A percentile compares a stretch with the other conserved stretches of the same genome.
These are phyloP conservation scores for Parasteatoda tepidariorum DNA, from an alignment of 1,140 invertebrate genomes.

Conservation along the genomic window DNA sequence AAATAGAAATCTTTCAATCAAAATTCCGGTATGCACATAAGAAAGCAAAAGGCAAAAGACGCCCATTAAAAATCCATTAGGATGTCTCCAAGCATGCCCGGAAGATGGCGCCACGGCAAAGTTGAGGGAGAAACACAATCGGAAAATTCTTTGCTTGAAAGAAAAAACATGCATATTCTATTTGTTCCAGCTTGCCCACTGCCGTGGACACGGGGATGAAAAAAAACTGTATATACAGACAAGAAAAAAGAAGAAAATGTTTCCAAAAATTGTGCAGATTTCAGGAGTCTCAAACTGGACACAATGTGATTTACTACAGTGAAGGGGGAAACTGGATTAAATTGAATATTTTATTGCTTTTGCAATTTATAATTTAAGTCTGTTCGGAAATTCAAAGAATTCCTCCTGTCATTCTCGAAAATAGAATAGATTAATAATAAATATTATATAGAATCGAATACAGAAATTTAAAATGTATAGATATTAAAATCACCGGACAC, in stretches of 20 bases:
- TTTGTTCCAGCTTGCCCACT: conserved; percentile 22
- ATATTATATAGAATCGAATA: too few species aligned
- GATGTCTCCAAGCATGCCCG: background rate
- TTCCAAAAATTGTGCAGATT: too few species aligned
- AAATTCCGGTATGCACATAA: background rate
- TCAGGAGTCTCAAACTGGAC: conserved; percentile 3
- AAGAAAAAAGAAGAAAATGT: too few species aligned
- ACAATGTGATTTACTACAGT: background rate
- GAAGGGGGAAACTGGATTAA: conserved; percentile 1
- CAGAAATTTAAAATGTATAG: too few species aligned
- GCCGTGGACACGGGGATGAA: background rate
- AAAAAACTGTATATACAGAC: too few species aligned
- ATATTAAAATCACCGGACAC: too few species aligned
- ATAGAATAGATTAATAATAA: too few species aligned
- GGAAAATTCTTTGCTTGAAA: background rate
- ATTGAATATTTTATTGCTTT: conserved; percentile 48
- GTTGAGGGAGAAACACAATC: background rate
- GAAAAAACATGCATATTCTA: conserved; percentile 53
- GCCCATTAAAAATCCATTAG: conserved; percentile 60
- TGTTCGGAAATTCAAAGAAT: background rate
- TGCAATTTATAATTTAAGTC: background rate
- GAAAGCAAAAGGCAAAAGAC: background rate
- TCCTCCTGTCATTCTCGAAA: too few species aligned
- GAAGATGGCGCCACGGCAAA: conserved; percentile 47
- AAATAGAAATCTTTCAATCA: conserved; percentile 4